Evolutionary conservation across 2,113 vertebrate species (phyloP).

Genomic region (Plectropomus leopardus): DNA sequence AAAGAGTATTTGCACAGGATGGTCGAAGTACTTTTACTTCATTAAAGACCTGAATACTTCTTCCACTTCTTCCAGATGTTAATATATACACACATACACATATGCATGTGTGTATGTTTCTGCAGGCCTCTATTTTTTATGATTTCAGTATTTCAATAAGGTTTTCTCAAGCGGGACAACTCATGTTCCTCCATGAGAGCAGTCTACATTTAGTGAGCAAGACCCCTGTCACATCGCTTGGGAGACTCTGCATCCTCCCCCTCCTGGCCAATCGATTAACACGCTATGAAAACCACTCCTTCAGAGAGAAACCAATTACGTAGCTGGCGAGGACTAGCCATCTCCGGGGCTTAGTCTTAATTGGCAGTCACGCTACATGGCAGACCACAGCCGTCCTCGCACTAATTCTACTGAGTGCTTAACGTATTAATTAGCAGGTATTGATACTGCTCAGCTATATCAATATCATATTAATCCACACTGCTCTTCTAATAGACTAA

Average conservation of each 20-base stretch:
- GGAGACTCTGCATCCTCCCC: constrained; percentile 42
- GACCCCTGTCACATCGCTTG: constrained; percentile 33
- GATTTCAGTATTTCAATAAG: constrained; percentile 8
- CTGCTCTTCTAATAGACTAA: constrained; percentile 26
- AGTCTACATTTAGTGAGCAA: constrained; percentile 27
- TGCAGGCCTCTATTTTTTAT: not conserved
- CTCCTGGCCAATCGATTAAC: constrained; percentile 71
- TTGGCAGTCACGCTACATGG: constrained; percentile 74
- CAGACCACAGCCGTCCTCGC: constrained; percentile 52
- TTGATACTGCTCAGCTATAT: constrained; percentile 74
- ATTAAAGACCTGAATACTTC: too few species aligned
- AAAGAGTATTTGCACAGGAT: too few species aligned
- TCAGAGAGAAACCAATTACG: constrained; percentile 75
- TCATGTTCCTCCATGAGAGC: constrained; percentile 35
- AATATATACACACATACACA: not conserved
- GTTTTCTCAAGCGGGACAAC: not conserved
- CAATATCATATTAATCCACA: constrained; percentile 77
- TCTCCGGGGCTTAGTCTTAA: constrained; percentile 79
- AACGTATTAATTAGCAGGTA: constrained; percentile 78
- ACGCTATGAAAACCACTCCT: constrained; percentile 66
- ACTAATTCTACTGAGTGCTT: constrained; percentile 65
- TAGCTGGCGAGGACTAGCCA: constrained; percentile 59
- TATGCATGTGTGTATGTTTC: not conserved
- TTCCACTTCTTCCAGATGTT: too few species aligned
- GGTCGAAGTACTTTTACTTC: too few species aligned